Evolutionary conservation across 2,888 invertebrate species (phyloP), one percentile per base, ranked within the genome.

Genomic region (Pterobdella sp.): DNA sequence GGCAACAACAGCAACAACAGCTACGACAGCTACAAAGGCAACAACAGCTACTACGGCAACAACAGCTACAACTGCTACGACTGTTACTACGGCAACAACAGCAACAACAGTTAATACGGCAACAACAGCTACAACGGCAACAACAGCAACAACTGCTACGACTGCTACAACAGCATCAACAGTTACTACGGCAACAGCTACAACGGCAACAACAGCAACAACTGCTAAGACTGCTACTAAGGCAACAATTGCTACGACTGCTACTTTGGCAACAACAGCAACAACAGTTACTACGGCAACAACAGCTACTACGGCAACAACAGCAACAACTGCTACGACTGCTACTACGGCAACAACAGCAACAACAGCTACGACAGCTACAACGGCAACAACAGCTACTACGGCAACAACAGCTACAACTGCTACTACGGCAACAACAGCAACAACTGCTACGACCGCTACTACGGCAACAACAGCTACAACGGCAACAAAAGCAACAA

Each of bases 271-370:
- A 32, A 60, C 71, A 3, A 71, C 71, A 2, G 3, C 71, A 10
- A 32, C 32, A 60, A 3, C 26, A n/a, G 1, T 7, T 49, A 60
- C 71, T n/a, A 60, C 71, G 14, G 1, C 63, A 31, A 52, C 63
- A 32, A 56, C 63, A 29, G 52, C 1, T 7, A n/a, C 60, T 1
- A 60, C 71, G 3, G 31, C 35, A 4, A 60, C 71, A 1, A 71
- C 71, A 42, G 3, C 31, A 26, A 7, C 2, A 26, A 18, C 31
- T 1, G 1, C 22, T 1, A 49, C 49, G 7, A 69, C 69, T 1
- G n/a, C 69, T 34, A n/a, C 31, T 34, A 1, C 35, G 52, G n/a
- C 71, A 60, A 71, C 63, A 60, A 63, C 63, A 34, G 1, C 31
- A 31, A 60, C 31, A 31, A 35, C 32, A 31, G 1, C 3, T 49